Evolutionary conservation across 2,113 vertebrate species (phyloP), one percentile per base, ranked within the genome.

Genomic region (Paramormyrops kingsleyae): DNA sequence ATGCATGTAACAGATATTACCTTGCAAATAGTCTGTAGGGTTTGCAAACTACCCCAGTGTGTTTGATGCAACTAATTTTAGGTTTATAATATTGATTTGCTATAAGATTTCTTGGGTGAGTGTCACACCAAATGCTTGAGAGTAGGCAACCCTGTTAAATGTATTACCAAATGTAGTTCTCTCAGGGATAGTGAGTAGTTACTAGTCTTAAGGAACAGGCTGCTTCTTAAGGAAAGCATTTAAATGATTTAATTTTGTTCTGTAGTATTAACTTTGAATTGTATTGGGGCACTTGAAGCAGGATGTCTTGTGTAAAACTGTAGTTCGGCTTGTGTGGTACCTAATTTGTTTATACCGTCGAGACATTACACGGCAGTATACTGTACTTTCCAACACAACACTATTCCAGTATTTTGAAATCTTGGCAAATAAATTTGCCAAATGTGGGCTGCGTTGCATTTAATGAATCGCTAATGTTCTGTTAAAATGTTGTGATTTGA

Each of bases 171-270:
- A 24, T 88, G 50, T 87, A 42, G 50, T 39, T 87, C 50, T 31
- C 85, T 87, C 85, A 87, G 85, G 85, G 85, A 87, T 87, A 42
- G 31, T 56, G 49, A 53, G 52, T 53, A 53, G 52, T 53, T 21
- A 53, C 52, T 53, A 53, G 17, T 31, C 15, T 87, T 53, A 87
- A 17, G 50, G 15, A 35, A 56, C 50, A 31, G 27, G 5, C 70
- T 77, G 70, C 70, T 49, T 4, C 47, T 50, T 56, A 56, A 62
- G 39, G 19, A 42, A 44, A 59, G 3, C 17, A 42, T 24, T 39
- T 39, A 42, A 59, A 62, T 42, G n/a, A 50, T 35, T 87, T 42
- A 46, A 47, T 35, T 88, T 62, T 88, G n/a, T 88, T 44, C 17
- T 17, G 42, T 66, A 44, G 39, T 44, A n/a, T 62, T 62, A 46